A percentile compares a stretch with the other conserved stretches of the same genome.
These are phyloP conservation scores for Halcyon chelicuti DNA, from an alignment of 2,797 vertebrate genomes.

Conservation along the genomic window DNA sequence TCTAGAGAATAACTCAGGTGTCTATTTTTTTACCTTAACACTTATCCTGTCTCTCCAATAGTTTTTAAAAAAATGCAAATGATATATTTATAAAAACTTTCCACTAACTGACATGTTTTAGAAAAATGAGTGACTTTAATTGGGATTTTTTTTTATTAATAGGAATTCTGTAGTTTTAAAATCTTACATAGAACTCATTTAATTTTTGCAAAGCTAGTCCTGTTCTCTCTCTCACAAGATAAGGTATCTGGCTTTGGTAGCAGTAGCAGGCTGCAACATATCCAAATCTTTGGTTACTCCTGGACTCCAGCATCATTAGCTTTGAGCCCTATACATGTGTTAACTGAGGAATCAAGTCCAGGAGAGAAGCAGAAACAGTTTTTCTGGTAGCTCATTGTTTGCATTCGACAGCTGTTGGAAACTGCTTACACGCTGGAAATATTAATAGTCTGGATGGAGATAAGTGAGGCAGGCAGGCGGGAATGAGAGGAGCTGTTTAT, in stretches of 20 bases:
- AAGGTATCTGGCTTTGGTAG: not conserved
- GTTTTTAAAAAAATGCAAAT: too few relatives aligned
- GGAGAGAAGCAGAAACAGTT: not conserved
- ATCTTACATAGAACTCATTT: not conserved
- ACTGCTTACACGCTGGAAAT: constrained; percentile 34
- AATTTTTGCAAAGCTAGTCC: not conserved
- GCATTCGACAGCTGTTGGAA: constrained; percentile 20
- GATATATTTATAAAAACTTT: not conserved
- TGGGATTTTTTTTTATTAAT: not conserved
- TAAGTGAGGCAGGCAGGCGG: constrained; percentile 1
- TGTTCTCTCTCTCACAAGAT: not conserved
- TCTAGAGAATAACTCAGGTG: not conserved
- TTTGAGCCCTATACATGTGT: not conserved
- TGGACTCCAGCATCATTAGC: not conserved
- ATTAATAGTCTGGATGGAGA: constrained; percentile 9
- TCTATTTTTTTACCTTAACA: not conserved
- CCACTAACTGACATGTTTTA: not conserved
- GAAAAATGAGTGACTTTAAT: not conserved
- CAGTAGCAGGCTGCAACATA: not conserved
- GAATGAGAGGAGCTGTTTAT: not conserved
- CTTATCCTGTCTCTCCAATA: not conserved
- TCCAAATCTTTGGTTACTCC: not conserved
- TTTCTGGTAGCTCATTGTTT: constrained; percentile 4
- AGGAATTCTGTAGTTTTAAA: not conserved
- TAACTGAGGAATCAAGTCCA: not conserved